Evolutionary conservation across 2,113 vertebrate species (phyloP), one percentile per base, ranked within the genome.

Genomic region (Boulengeromyrus knoepffleri): DNA sequence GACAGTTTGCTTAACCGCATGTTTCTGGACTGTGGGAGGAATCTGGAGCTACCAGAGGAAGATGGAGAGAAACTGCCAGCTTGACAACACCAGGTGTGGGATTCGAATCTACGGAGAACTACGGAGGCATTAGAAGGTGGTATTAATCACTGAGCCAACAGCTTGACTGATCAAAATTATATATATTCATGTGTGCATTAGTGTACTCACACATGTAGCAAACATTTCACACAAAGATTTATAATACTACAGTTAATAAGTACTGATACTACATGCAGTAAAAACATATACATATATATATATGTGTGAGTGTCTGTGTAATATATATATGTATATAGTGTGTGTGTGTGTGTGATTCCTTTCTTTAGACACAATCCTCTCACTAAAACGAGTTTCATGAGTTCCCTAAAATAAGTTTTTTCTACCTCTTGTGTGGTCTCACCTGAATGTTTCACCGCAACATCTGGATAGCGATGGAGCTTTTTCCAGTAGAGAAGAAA

Each of bases 361-460:
- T 85, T 77, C 84, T 85, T 88, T 53, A 17, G 31, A 19, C 52
- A 58, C 45, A 84, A 47, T 52, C 24, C 49, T 53, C 45, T 88
- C 31, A 88, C 89, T 89, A 91, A 94, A 94, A 95, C 92, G 74
- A 56, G 87, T 90, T 92, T 91, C 70, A 89, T 74, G 90, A 93
- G 90, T 62, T 93, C 90, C 93, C 95, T 93, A 95, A 96, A 96
- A 95, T 95, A 95, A 88, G 53, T 77, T 50, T 50, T 50, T 31
- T 52, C 5, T 53, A 42, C 93, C 95, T 92, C 93, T 93, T 94
- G 95, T 96, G 96, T 96, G 96, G 96, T 96, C 95, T 95, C 91
- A 94, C 92, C 93, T 94, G 94, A 93, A 93, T 84, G 84, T 80
- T 89, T 91, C 89, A 89, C 92, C 91, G 93, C 96, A 94, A 94